phyloP scores from a whole-genome alignment of 2,113 vertebrate species.

The Trachemys scripta region DNA sequence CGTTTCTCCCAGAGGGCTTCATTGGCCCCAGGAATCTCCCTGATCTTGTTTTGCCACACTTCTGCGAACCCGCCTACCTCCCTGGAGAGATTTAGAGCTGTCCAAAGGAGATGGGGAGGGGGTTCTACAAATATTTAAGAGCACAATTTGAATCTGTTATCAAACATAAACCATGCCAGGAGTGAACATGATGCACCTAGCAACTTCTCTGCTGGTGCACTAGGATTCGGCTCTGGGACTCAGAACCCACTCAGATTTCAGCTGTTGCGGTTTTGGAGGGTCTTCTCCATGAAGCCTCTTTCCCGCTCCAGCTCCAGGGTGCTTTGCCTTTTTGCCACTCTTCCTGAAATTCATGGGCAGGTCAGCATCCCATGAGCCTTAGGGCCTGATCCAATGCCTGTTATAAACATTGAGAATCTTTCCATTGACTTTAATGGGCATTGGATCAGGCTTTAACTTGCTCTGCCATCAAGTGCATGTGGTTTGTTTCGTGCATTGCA shows the following conservation, averaged over 20 bases:
- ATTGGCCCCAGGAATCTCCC: neutral
- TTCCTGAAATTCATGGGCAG: neutral
- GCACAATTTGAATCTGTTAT: neutral
- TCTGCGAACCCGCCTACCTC: neutral
- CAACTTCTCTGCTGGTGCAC: neutral
- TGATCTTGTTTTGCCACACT: neutral
- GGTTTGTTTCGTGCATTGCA: no score
- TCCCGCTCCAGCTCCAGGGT: neutral
- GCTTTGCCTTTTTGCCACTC: neutral
- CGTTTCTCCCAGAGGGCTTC: neutral
- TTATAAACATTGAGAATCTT: neutral
- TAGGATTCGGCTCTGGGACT: neutral
- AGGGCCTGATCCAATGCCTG: neutral
- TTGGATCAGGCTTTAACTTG: no score
- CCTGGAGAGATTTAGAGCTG: neutral
- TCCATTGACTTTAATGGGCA: neutral
- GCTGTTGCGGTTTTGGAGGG: neutral
- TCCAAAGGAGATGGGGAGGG: neutral
- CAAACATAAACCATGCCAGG: neutral
- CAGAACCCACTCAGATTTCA: neutral
- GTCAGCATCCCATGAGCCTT: neutral
- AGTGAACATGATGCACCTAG: neutral
- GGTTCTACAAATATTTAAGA: neutral
- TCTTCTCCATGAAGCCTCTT: neutral
- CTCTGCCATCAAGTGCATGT: no score